Evolutionary conservation across 2,113 vertebrate species (phyloP).

Genomic region (Callochromis pleurospilus): DNA sequence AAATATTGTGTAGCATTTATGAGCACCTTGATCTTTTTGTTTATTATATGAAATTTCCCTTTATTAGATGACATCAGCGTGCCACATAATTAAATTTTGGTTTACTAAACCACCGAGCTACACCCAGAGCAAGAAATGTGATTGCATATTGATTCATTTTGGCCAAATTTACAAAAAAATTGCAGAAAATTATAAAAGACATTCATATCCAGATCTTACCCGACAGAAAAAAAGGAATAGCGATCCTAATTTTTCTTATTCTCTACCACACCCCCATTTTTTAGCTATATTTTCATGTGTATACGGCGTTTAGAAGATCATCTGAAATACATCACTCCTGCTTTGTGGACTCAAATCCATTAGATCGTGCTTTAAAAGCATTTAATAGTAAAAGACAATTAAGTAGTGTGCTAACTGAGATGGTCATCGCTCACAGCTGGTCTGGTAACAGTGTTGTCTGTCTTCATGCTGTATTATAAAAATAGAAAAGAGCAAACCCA

Average conservation of each 20-base stretch:
- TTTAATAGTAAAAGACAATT: not conserved
- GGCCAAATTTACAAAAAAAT: not conserved
- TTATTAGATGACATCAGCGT: not conserved
- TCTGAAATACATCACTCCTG: not conserved
- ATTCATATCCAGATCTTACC: not conserved
- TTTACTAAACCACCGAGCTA: not conserved
- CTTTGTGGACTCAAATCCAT: not conserved
- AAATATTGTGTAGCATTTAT: not conserved
- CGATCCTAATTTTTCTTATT: not conserved
- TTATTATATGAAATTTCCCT: not conserved
- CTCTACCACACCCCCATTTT: not conserved
- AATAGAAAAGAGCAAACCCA: not conserved
- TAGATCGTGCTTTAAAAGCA: not conserved
- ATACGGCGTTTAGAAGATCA: not conserved
- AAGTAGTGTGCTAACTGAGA: not conserved
- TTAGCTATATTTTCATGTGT: not conserved
- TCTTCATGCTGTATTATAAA: slow-evolving; percentile 2
- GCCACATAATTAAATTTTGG: not conserved
- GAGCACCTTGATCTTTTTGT: not conserved
- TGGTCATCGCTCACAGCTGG: not conserved
- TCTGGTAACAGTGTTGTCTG: not conserved
- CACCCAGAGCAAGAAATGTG: not conserved
- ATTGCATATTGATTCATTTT: not conserved
- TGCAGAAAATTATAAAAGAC: not conserved
- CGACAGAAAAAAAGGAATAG: not conserved